These are phyloP conservation scores for Coremacera marginata DNA, from an alignment of 2,888 invertebrate species.

Conservation along the genomic window DNA sequence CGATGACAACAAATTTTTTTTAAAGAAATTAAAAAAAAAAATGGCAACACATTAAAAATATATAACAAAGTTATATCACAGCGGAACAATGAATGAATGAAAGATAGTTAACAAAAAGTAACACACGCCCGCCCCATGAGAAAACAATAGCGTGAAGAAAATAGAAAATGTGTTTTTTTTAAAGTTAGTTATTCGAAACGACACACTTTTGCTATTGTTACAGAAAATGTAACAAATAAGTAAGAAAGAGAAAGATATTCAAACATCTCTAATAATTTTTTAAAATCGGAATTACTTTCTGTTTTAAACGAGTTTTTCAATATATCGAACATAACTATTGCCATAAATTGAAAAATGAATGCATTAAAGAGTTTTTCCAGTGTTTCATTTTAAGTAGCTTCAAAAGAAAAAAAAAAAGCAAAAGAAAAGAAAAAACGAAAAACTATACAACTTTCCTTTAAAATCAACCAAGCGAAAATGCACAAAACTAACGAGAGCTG, in stretches of 20 bases:
- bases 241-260: no score
- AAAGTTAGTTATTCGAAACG: neutral
- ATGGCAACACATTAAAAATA: no score
- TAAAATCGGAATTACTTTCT: neutral
- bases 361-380: neutral
- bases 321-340: neutral
- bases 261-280: neutral
- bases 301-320: neutral
- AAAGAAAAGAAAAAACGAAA: neutral
- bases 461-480: constrained; percentile 19
- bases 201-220: neutral
- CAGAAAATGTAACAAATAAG: no score
- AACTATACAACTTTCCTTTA: neutral
- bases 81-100: no score
- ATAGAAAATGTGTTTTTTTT: neutral
- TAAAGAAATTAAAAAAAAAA: no score
- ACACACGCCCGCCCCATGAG: no score
- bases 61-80: no score
- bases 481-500: neutral
- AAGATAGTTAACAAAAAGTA: no score
- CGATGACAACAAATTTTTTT: no score
- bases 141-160: no score
- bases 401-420: neutral
- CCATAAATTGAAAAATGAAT: neutral
- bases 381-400: neutral